Base-by-base conservation (phyloP, 2,797 vertebrate species). In the Oryzias dopingdopingensis region DNA sequence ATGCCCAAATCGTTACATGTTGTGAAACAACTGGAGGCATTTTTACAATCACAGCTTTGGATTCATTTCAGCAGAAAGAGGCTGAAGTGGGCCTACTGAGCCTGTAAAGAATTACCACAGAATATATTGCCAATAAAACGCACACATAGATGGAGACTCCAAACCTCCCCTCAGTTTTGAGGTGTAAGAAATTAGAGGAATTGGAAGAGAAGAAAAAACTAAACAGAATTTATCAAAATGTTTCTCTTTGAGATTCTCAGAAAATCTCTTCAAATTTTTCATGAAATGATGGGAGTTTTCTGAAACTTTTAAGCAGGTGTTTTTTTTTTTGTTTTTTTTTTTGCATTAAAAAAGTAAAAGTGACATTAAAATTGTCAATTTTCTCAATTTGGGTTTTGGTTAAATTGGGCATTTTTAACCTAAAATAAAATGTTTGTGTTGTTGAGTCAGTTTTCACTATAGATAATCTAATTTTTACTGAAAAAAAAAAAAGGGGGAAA, bases 101-200 rank as follows among this genome's bases (percentile, higher is more conserved):
- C 65, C 77, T 86, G 80, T 72, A 77, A 81, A 79, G 76, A 77
- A 81, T 87, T 82, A 86, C 23, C 18, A 67, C 20, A 40, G 63
- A 72, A 81, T 80, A 77, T 78, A 81, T 41, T 72, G 75, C 16
- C 69, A 79, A 74, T 76, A 73, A 84, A 82, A 80, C 72, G 65
- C 78, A 82, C 72, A 78, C 47, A 42, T 52, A 57, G 79, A 43
- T 6, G 56, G 60, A 70, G 63, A 18, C 49, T 71, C 64, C 41
- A 59, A 70, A 56, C 50, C 29, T 60, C 59, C 41, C 2, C 53
- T 69, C 60, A 32, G 74, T 53, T 3, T 23, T 54, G 24, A 64
- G 43, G 37, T 59, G 49, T 7, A 24, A 62, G 16, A 29, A 51
- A 70, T 54, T 56, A 50, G 12, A 40, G 6, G 6, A 17, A 52